Evolutionary conservation across 2,888 invertebrate species (phyloP), one percentile per base, ranked within the genome.

Genomic region (Campoplex nolae): DNA sequence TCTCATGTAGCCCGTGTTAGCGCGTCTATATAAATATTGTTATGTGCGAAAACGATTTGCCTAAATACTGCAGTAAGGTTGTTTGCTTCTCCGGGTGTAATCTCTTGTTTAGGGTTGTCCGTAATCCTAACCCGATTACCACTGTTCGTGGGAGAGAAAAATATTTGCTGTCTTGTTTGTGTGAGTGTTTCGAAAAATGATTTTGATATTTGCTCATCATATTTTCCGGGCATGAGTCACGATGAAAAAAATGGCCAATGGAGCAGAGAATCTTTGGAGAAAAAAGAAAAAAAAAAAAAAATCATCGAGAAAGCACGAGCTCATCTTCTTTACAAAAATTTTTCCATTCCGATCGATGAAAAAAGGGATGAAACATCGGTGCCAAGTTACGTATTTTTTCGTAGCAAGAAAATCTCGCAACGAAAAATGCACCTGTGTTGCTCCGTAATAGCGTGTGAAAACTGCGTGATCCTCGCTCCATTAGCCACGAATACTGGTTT

Each of bases 391-490:
- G 70, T 54, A 77, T 87, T 83, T 83, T 23, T 23, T 23, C 23
- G 23, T 23, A 85, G 54, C 23, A 23, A 23, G 23, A 23, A 23
- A 23, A 23, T 23, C 23, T 18, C 58, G 38, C 51, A 23, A 48
- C 6, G 74, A 35, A 48, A 54, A 48, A 67, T 68, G 54, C 83
- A 67, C 45, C 62, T 51, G 42, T 71, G 54, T 80, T 51, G 32
- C 18, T 58, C 23, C 13, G 38, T 54, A 77, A n/a, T 77, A 62
- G 91, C 92, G 92, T 91, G 92, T 92, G 92, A 92, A 92, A 92
- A 92, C 90, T 92, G 89, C 89, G 85, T 91, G 91, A 89, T 90
- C 87, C 45, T 90, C 90, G 91, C 88, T 91, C 92, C 90, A 92
- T 92, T 92, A 92, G 91, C 90, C 89, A 88, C 89, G 89, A 90